phyloP scores from a whole-genome alignment of 2,888 invertebrate species.

The Eudasyphora cyanicolor region DNA sequence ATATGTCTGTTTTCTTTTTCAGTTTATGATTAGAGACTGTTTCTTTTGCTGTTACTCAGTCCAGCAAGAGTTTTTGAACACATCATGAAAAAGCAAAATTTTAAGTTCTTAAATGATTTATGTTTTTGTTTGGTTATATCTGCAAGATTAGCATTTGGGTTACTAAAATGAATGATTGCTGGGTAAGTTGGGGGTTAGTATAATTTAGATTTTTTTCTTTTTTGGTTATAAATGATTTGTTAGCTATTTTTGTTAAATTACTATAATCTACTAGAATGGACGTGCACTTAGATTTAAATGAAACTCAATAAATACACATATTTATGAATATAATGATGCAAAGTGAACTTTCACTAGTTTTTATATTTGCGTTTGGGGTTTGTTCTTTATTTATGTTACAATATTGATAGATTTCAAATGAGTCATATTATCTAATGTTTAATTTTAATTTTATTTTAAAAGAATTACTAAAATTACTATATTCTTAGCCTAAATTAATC shows the following conservation, averaged over 20 bases:
- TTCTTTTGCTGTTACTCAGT: no score
- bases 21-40: no score
- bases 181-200: not conserved
- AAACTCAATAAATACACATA: constrained; percentile 1
- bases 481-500: no score
- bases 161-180: not conserved
- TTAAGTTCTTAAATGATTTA: not conserved
- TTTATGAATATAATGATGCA: not conserved
- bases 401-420: no score
- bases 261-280: no score
- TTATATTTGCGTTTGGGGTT: not conserved
- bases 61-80: constrained; percentile 44
- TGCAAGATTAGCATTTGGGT: not conserved
- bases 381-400: not conserved
- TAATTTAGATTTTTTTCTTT: not conserved
- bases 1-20: no score
- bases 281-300: not conserved
- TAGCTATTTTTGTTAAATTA: no score
- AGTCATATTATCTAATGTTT: no score
- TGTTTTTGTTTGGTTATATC: not conserved
- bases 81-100: constrained; percentile 73
- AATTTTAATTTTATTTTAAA: no score
- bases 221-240: no score
- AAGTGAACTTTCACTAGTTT: not conserved
- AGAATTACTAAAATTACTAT: no score